These are phyloP conservation scores for Pipistrellus pygmaeus DNA, from an alignment of 2,797 vertebrate species.

Conservation along the genomic window DNA sequence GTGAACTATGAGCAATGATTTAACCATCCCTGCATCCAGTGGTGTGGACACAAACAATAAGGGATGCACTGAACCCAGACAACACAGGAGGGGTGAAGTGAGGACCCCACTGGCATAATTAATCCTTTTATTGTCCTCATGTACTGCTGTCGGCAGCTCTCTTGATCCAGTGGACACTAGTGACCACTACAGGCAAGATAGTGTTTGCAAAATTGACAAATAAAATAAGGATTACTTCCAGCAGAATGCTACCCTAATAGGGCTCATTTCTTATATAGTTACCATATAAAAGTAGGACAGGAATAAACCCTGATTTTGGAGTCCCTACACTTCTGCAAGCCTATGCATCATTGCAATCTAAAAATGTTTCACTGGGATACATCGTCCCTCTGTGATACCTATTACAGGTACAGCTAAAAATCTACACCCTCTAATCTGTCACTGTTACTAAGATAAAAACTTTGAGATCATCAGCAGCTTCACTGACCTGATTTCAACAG, in stretches of 20 bases:
- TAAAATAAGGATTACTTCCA: conserved; percentile 48
- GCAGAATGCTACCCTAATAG: conserved; percentile 36
- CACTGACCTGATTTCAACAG: conserved; percentile 76
- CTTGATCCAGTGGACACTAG: not conserved
- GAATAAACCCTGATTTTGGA: conserved; percentile 65
- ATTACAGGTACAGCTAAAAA: conserved; percentile 37
- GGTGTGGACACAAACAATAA: not conserved
- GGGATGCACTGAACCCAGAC: not conserved
- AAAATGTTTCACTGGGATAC: conserved; percentile 61
- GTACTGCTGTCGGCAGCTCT: not conserved
- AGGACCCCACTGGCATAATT: not conserved
- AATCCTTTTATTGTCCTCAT: conserved; percentile 19
- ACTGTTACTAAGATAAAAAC: conserved; percentile 38
- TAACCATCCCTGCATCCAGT: not conserved
- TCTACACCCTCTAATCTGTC: conserved; percentile 39
- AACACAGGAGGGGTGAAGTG: not conserved
- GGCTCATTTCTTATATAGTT: conserved; percentile 59
- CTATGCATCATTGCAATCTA: conserved; percentile 51
- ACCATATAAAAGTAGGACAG: conserved; percentile 55
- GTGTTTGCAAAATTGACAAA: conserved; percentile 55
- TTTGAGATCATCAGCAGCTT: conserved; percentile 61
- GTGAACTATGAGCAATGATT: not conserved
- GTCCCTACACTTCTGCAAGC: conserved; percentile 58
- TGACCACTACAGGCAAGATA: not conserved
- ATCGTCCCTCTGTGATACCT: conserved; percentile 17